Evolutionary conservation across 2,113 vertebrate genomes (phyloP).

Genomic region (Mus pahari): DNA sequence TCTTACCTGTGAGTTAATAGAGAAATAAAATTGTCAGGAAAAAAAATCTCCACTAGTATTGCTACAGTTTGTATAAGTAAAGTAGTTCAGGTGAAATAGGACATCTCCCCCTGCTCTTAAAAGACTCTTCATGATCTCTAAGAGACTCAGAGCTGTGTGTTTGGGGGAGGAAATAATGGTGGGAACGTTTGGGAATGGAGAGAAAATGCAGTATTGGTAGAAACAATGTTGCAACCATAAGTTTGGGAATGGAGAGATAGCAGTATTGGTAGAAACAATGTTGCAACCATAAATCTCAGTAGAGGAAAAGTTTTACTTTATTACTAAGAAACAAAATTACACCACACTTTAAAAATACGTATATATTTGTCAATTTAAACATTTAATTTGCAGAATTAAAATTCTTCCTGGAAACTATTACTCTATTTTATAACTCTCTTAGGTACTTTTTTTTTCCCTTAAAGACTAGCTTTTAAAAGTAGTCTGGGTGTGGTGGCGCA

Average conservation of each 20-base stretch:
- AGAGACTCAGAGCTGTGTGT: not conserved
- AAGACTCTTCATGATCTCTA: not conserved
- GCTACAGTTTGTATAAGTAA: constrained; percentile 4
- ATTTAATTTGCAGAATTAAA: constrained; percentile 43
- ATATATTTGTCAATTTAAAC: constrained; percentile 19
- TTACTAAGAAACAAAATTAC: constrained; percentile 31
- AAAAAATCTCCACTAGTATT: not conserved
- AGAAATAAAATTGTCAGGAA: constrained; percentile 52
- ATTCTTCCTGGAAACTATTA: not conserved
- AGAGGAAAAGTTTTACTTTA: not conserved
- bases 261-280: not conserved
- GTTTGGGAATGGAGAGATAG: not conserved
- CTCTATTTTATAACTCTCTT: constrained; percentile 1
- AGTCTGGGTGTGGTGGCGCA: too few relatives aligned
- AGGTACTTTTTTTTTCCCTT: not conserved
- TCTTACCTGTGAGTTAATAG: not conserved
- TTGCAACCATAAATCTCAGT: not conserved
- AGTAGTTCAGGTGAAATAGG: not conserved
- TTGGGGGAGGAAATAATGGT: not conserved
- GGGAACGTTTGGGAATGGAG: not conserved
- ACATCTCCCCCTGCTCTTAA: not conserved
- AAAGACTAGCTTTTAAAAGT: not conserved
- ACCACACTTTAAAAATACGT: constrained; percentile 16
- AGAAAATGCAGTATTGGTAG: not conserved
- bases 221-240: not conserved